Evolutionary conservation across 2,113 vertebrate species (phyloP).

Genomic region (Protobothrops flavoviridis): DNA sequence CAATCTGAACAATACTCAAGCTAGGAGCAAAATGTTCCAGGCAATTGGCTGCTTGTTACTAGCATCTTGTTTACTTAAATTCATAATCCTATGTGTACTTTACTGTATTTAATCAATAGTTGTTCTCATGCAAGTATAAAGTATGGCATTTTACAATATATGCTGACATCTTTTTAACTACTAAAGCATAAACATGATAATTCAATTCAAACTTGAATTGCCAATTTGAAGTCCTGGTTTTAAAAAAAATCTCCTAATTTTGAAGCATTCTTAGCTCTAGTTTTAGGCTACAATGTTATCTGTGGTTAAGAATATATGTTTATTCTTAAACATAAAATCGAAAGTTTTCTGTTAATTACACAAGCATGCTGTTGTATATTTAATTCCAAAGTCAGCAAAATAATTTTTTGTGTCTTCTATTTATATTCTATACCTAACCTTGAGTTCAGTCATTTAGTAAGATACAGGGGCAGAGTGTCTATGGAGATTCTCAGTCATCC

Average conservation of each 20-base stretch:
- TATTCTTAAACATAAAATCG: not conserved
- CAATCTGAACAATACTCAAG: constrained; percentile 10
- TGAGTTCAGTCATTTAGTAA: not conserved
- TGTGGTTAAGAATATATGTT: not conserved
- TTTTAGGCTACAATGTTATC: not conserved
- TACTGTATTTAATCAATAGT: not conserved
- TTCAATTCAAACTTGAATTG: not conserved
- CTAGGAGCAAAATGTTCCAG: not conserved
- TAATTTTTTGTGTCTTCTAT: not conserved
- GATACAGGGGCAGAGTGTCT: not conserved
- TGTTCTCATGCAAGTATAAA: not conserved
- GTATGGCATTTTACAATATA: too few species aligned
- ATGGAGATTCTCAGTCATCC: not conserved
- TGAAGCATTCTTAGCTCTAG: not conserved
- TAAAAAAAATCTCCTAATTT: not conserved
- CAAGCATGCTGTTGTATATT: not conserved
- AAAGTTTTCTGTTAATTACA: not conserved
- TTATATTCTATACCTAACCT: not conserved
- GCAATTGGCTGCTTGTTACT: not conserved
- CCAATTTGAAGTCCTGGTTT: not conserved
- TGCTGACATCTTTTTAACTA: not conserved
- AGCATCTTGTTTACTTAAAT: not conserved
- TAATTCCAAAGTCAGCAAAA: not conserved
- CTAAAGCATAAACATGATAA: not conserved
- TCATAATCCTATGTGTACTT: not conserved